phyloP scores from a whole-genome alignment of 2,888 invertebrate genomes.

The Pyrrhia umbra region DNA sequence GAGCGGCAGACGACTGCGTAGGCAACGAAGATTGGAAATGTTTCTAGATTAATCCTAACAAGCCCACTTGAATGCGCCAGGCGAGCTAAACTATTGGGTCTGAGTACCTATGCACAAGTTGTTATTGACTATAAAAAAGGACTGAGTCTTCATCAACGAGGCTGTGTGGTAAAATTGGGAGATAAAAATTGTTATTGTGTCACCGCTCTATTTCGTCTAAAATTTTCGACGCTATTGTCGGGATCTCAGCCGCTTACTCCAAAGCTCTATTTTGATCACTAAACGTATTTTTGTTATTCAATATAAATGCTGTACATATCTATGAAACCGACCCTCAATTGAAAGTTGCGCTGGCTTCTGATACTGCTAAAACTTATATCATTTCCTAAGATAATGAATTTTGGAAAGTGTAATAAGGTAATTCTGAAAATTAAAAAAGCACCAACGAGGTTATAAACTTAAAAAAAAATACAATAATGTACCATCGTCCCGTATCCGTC shows the following conservation, averaged over 20 bases:
- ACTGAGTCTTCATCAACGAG: slow-evolving; percentile 2
- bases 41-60: slow-evolving; percentile 49
- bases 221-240: not conserved
- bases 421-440: not conserved
- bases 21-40: slow-evolving; percentile 28
- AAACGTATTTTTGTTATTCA: slow-evolving; percentile 74
- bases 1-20: slow-evolving; percentile 29
- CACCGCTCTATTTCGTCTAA: slow-evolving; percentile 1
- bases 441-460: too few species aligned
- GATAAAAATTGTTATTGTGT: slow-evolving; percentile 7
- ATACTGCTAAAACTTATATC: not conserved
- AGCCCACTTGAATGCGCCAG: slow-evolving; percentile 34
- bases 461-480: too few species aligned
- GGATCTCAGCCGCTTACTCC: slow-evolving; percentile 27
- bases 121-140: slow-evolving; percentile 10
- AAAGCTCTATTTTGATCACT: slow-evolving; percentile 54
- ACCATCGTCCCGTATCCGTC: not conserved
- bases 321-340: slow-evolving; percentile 53
- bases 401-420: not conserved
- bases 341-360: slow-evolving; percentile 14
- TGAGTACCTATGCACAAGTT: slow-evolving; percentile 7
- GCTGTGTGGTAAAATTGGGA: slow-evolving; percentile 4
- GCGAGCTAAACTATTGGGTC: slow-evolving; percentile 26
- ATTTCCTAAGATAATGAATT: not conserved
- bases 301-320: slow-evolving; percentile 74